Conservation (phyloP, 2,797 vertebrate genomes). For the Girardinus metallicus region DNA sequence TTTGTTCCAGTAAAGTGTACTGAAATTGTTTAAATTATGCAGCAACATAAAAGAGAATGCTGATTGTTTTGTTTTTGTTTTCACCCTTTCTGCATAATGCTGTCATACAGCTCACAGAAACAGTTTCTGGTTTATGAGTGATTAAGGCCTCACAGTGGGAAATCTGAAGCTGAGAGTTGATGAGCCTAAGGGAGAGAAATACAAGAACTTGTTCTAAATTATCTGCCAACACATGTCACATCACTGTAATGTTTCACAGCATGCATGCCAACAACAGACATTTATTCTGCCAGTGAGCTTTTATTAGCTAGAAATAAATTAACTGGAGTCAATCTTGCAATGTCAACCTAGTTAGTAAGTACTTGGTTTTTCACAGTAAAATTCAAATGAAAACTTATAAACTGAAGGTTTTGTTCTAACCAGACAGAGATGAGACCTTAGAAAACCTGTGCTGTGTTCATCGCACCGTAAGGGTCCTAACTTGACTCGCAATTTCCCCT, state of each 20-base stretch:
- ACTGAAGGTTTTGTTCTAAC: slow-evolving; percentile 1
- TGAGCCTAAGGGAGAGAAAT: slow-evolving; percentile 33
- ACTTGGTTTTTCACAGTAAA: background rate
- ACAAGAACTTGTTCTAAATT: slow-evolving; percentile 35
- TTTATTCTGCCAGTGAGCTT: slow-evolving; percentile 34
- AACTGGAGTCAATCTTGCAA: slow-evolving; percentile 42
- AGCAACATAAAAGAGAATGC: slow-evolving; percentile 2
- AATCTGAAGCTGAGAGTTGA: slow-evolving; percentile 1
- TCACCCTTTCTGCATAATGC: slow-evolving; percentile 16
- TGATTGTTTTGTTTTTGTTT: background rate
- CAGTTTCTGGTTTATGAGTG: slow-evolving; percentile 4
- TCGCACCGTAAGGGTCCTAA: too few species aligned
- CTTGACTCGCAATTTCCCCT: too few species aligned
- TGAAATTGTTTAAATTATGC: background rate
- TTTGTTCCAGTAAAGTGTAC: background rate
- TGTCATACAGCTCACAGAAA: slow-evolving; percentile 13
- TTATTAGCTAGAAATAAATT: slow-evolving; percentile 38
- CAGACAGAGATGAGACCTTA: background rate
- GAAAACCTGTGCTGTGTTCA: too few species aligned
- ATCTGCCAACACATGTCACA: slow-evolving; percentile 42
- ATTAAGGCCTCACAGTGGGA: slow-evolving; percentile 26
- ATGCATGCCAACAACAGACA: slow-evolving; percentile 31
- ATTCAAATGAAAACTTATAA: slow-evolving; percentile 15
- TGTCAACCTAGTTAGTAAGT: background rate
- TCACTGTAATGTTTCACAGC: slow-evolving; percentile 40